These are phyloP conservation scores for Cyprinodon tularosa DNA, from an alignment of 2,113 vertebrate genomes.

Conservation along the genomic window DNA sequence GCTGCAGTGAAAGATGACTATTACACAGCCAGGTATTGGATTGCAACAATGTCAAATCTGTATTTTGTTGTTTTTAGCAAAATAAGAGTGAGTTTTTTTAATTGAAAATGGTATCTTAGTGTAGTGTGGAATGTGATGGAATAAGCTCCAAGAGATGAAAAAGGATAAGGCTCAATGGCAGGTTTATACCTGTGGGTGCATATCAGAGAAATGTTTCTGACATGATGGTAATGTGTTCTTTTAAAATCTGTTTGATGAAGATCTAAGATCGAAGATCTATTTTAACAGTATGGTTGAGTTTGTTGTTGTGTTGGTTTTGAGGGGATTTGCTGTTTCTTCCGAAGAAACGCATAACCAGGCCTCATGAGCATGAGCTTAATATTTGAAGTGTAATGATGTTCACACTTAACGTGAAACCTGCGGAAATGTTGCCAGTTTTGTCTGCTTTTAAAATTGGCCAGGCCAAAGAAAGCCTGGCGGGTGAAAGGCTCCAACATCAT, in stretches of 20 bases:
- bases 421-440: too few relatives aligned
- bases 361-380: too few relatives aligned
- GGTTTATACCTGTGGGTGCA: constrained; percentile 34
- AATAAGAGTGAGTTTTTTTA: constrained; percentile 18
- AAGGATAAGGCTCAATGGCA: constrained; percentile 14
- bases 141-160: constrained; percentile 44
- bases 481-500: too few relatives aligned
- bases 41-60: background rate
- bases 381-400: too few relatives aligned
- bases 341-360: too few relatives aligned
- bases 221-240: background rate
- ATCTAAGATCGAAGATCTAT: background rate
- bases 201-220: constrained; percentile 16
- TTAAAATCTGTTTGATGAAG: background rate
- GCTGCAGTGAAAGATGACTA: constrained; percentile 32
- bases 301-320: too few relatives aligned
- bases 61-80: constrained; percentile 18
- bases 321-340: too few relatives aligned
- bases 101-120: constrained; percentile 41
- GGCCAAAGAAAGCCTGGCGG: too few relatives aligned
- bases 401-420: too few relatives aligned
- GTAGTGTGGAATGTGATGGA: constrained; percentile 51
- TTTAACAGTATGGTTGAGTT: too few relatives aligned
- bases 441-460: too few relatives aligned
- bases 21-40: background rate